Base-by-base conservation (phyloP, 2,797 vertebrate species). In the Falco berigora region DNA sequence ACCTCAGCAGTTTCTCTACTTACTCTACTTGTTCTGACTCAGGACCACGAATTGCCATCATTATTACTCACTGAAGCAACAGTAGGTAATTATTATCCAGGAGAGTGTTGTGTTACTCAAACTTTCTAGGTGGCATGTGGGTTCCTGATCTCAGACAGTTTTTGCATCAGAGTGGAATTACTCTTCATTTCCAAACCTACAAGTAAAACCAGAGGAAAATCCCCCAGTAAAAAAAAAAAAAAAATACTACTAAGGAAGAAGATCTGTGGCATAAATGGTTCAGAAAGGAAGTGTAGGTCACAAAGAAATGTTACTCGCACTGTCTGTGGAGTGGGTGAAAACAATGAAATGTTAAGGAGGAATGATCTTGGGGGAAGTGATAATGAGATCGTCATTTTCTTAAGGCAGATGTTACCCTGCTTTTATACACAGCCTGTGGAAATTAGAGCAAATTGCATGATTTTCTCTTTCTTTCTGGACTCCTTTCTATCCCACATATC, bases 11-110 rank as follows among this genome's bases (percentile, higher is more conserved):
- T 88, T 95, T 92, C 72, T 86, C 34, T 62, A 49, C 87, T 94
- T 68, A 88, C 56, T 77, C 32, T 63, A 10, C 74, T 94, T 79
- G 36, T 32, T 87, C 92, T 97, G 94, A 96, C 80, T 96, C 92
- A 96, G 64, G 93, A 91, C 77, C 84, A 79, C 68, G 71, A 92
- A 74, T 86, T 93, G 89, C 68, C 4, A 3, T 94, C 77, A 58
- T 92, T 93, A 96, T 82, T 96, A 93, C 88, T 94, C 84, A 95
- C 72, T 82, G 83, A 94, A 96, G 86, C 92, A 96, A 68, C 88
- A 96, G 68, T 62, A 68, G 53, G 88, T 85, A 94, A 83, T 93
- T 91, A 92, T 30, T 90, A 47, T 72, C n/a, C 56, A 32, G 78
- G 75, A 84, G 62, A 86, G 34, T 73, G 36, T 72, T 91, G 52